phyloP scores from a whole-genome alignment of 2,888 invertebrate genomes.

The Stenchaetothrips biformis region DNA sequence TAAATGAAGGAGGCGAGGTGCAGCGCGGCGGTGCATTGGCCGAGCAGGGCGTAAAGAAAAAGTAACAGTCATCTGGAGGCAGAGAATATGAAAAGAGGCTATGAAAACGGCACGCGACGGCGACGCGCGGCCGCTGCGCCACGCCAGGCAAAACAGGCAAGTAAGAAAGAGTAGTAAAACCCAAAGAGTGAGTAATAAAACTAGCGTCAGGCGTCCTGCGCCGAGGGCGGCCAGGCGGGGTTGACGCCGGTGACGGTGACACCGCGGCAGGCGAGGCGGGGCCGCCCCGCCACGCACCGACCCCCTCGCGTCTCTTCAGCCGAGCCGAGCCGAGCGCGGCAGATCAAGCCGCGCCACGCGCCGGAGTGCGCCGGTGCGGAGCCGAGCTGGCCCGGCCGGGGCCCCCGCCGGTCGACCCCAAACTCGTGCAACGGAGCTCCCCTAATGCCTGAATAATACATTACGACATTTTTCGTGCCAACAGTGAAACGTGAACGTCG shows the following conservation, averaged over 20 bases:
- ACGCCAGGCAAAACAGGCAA: neutral
- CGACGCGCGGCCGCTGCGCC: neutral
- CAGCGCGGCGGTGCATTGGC: neutral
- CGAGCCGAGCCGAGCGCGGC: neutral
- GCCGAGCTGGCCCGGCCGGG: too few species aligned
- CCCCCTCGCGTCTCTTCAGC: neutral
- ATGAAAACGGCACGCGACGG: conserved; percentile 12
- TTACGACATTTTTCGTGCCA: conserved; percentile 24
- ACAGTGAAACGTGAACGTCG: conserved; percentile 24
- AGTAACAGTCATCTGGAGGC: conserved; percentile 8
- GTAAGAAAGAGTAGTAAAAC: conserved; percentile 22
- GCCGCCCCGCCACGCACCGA: neutral
- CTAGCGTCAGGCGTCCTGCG: conserved; percentile 3
- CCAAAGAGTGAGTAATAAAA: conserved; percentile 22
- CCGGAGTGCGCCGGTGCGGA: too few species aligned
- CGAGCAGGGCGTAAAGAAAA: neutral
- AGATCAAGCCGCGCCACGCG: neutral
- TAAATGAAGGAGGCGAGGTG: neutral
- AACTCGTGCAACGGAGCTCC: conserved; percentile 22
- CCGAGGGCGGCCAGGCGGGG: neutral
- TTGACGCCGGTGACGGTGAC: neutral
- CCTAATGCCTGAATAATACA: conserved; percentile 23
- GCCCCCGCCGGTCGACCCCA: neutral
- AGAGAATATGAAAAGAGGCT: conserved; percentile 23
- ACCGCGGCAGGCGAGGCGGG: neutral